These are phyloP conservation scores for Adelges cooleyi DNA, from an alignment of 1,140 invertebrate genomes.

Conservation along the genomic window DNA sequence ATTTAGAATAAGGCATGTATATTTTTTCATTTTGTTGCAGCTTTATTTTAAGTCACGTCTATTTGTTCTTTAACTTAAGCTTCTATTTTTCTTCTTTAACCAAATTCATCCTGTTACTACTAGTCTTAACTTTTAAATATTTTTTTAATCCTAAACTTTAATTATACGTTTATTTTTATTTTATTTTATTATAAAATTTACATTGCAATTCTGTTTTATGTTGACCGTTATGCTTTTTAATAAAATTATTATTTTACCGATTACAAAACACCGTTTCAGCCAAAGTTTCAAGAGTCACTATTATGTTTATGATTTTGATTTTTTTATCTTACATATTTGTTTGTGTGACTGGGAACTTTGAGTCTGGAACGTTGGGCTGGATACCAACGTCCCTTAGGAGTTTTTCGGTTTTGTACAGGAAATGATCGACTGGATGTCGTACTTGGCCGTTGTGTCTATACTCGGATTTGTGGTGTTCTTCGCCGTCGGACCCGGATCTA, in stretches of 20 bases:
- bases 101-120: too few species aligned
- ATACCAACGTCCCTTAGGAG: conserved; percentile 55
- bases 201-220: conserved; percentile 5
- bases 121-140: not conserved
- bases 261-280: conserved; percentile 8
- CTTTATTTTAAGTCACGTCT: too few species aligned
- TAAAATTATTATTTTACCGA: not conserved
- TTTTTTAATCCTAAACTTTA: not conserved
- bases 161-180: not conserved
- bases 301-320: conserved; percentile 1
- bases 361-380: not conserved
- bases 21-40: conserved; percentile 11
- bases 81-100: not conserved
- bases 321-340: not conserved
- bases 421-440: conserved; percentile 96
- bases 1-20: conserved; percentile 15
- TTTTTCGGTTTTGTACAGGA: conserved; percentile 91
- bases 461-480: conserved; percentile 94
- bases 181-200: too few species aligned
- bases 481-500: conserved; percentile 88
- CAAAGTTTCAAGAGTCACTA: conserved; percentile 6
- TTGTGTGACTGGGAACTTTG: conserved; percentile 16
- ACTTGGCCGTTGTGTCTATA: conserved; percentile 85
- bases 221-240: conserved; percentile 12
- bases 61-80: not conserved